phyloP scores from a whole-genome alignment of 1,140 invertebrate species.

The Sycophila sp. region DNA sequence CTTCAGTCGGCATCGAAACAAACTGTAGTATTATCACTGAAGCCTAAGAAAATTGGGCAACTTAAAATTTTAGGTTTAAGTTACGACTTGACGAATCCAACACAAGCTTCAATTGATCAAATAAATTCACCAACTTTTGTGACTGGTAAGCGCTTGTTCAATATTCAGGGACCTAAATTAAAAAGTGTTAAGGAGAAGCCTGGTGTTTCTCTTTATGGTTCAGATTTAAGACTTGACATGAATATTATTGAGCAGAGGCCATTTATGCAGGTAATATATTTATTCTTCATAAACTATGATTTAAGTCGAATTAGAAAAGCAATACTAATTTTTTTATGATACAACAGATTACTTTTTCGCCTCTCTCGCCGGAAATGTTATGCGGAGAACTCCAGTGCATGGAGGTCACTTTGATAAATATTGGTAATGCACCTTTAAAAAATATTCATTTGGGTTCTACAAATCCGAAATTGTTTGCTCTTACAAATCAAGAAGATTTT shows the following conservation, averaged over 20 bases:
- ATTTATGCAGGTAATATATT: slow-evolving; percentile 72
- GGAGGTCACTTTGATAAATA: slow-evolving; percentile 76
- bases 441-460: slow-evolving; percentile 76
- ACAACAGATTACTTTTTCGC: slow-evolving; percentile 73
- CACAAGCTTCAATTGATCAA: slow-evolving; percentile 49
- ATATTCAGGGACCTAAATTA: slow-evolving; percentile 63
- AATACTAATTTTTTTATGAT: background rate
- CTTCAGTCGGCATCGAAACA: slow-evolving; percentile 60
- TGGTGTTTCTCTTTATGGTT: slow-evolving; percentile 60
- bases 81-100: slow-evolving; percentile 58
- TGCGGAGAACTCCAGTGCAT: slow-evolving; percentile 79
- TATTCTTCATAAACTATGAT: no score
- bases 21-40: slow-evolving; percentile 54
- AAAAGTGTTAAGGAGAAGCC: slow-evolving; percentile 64
- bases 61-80: slow-evolving; percentile 56
- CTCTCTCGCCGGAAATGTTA: slow-evolving; percentile 75
- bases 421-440: slow-evolving; percentile 73
- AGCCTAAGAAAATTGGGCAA: slow-evolving; percentile 55
- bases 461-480: slow-evolving; percentile 74
- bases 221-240: slow-evolving; percentile 73
- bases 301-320: no score
- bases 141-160: slow-evolving; percentile 73
- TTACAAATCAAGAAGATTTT: slow-evolving; percentile 63
- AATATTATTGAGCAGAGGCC: slow-evolving; percentile 76
- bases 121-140: slow-evolving; percentile 58